A percentile compares a stretch with the other conserved stretches of the same genome.
phyloP scores from a whole-genome alignment of 2,888 invertebrate genomes.

The Girardia tigrina region DNA sequence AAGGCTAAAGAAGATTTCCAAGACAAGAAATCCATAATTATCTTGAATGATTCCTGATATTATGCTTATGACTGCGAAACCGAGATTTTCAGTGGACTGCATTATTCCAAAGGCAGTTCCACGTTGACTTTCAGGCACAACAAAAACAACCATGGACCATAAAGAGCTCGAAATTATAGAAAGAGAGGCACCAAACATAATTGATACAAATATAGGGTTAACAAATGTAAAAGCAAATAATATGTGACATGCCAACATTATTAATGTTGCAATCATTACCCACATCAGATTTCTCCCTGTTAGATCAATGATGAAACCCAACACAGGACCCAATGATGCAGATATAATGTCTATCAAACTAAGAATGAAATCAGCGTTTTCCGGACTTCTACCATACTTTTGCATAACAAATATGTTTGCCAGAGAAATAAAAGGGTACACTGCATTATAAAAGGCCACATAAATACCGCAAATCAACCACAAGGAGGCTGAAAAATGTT shows the following conservation, averaged over 20 bases:
- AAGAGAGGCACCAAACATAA: constrained; percentile 70
- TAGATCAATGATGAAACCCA: constrained; percentile 75
- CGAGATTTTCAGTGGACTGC: constrained; percentile 84
- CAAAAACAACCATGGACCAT: constrained; percentile 83
- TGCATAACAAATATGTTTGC: constrained; percentile 58
- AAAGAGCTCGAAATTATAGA: constrained; percentile 80
- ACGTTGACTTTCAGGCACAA: constrained; percentile 76
- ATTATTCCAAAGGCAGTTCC: constrained; percentile 93
- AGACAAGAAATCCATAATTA: constrained; percentile 66
- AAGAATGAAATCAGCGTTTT: constrained; percentile 29
- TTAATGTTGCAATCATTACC: constrained; percentile 65
- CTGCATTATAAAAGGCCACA: constrained; percentile 80
- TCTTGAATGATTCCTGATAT: constrained; percentile 76
- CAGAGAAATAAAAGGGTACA: constrained; percentile 84
- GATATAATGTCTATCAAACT: constrained; percentile 54
- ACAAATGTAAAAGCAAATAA: constrained; percentile 57
- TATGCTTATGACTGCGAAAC: constrained; percentile 71
- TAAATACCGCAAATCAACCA: constrained; percentile 83
- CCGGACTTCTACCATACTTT: constrained; percentile 27
- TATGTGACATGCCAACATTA: constrained; percentile 56
- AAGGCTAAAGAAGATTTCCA: constrained; percentile 78
- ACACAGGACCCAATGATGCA: constrained; percentile 67
- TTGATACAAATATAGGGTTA: constrained; percentile 43
- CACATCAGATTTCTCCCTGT: constrained; percentile 78
- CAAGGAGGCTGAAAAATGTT: constrained; percentile 66